Evolutionary conservation across 2,113 vertebrate genomes (phyloP), one percentile per base, ranked within the genome.

Genomic region (Coreoperca whiteheadi): DNA sequence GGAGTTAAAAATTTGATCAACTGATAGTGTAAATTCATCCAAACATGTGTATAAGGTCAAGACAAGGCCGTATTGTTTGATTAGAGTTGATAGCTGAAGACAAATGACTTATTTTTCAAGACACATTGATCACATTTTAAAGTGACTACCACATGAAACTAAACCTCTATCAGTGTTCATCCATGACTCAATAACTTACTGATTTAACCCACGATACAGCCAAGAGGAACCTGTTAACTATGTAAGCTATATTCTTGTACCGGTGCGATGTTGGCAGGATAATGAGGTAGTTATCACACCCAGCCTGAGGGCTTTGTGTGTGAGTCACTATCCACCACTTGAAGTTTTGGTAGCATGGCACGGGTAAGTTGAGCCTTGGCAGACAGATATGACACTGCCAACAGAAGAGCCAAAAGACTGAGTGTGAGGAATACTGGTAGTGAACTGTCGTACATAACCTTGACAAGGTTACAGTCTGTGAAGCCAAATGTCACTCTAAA

Each of bases 221-320:
- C 25, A 43, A 21, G 34, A 72, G 41, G 39, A 77, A 63, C 16
- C 23, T 10, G 2, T 50, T 3, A 57, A 56, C 20, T 65, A 23
- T 46, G 9, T 43, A 16, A 15, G 66, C 18, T 51, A 20, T 63
- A 16, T 25, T 59, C 41, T 30, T 54, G 48, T 30, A 16, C 39
- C 39, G 18, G 16, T 78, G 69, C 4, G 6, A n/a, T 39, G 28
- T 15, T 74, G 57, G 43, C 25, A 74, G 12, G 54, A 28, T n/a
- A 48, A 41, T 25, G 34, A 1, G 8, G 14, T 12, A 10, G 8
- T 18, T 2, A 37, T 82, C 84, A 85, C 84, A 78, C 87, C 84
- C 82, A 72, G 67, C 51, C 21, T 67, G 28, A 87, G 46, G 80
- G 43, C 20, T 76, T 46, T 57, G 46, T 77, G 60, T 59, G 67